Evolutionary conservation across 2,888 invertebrate species (phyloP), one percentile per base, ranked within the genome.

Genomic region (Tetragonula carbonaria): DNA sequence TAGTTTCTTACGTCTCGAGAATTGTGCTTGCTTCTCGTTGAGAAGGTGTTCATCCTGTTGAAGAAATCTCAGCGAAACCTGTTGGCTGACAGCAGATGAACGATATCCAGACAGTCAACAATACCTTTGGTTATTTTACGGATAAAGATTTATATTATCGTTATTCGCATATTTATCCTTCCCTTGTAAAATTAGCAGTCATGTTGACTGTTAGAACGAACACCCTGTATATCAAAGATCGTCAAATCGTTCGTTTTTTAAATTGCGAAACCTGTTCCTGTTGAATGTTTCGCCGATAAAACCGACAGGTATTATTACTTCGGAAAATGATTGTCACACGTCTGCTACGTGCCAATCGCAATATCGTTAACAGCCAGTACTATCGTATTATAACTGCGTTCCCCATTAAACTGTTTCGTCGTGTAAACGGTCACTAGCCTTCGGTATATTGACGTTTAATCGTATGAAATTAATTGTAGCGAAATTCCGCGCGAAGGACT

Each of bases 361-460:
- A 82, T 83, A 82, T 76, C 62, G 71, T 68, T 67, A 59, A 67
- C 45, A 53, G 11, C n/a, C 18, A 53, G 21, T 6, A n/a, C 63
- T 63, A 66, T 74, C 70, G 81, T 62, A 66, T 80, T 82, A 80
- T 80, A 75, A 80, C 62, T 82, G 71, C 62, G 18, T 4, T 67
- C 59, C 55, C 82, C 66, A 82, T 80, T 82, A 83, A 76, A 62
- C 71, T 66, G 82, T 82, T 83, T 63, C 82, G 62, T 75, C 57
- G 67, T 76, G 67, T 68, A 76, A 83, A 82, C 67, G 82, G 59
- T 67, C n/a, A 62, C 72, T 45, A 62, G 55, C 82, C 53, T n/a
- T 59, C 53, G 13, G 23, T 71, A 51, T 83, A 82, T 83, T 83
- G 82, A 83, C 82, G 82, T 82, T 72, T 72, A 82, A 83, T 83